These are phyloP conservation scores for Melangyna quadrimaculata DNA, from an alignment of 2,888 invertebrate species.

Conservation along the genomic window DNA sequence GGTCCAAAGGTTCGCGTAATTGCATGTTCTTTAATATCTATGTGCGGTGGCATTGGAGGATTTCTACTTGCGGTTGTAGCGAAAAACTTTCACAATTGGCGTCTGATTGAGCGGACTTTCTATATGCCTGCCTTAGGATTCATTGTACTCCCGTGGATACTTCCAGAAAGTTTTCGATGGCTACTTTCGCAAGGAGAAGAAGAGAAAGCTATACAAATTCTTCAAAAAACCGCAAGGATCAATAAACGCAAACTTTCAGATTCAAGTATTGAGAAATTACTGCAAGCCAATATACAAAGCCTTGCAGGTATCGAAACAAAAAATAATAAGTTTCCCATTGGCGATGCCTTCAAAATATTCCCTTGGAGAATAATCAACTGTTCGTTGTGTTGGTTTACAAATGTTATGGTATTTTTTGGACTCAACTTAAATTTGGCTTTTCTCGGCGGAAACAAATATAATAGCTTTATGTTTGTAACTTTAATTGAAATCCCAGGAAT, in stretches of 20 bases:
- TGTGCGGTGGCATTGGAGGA: conserved; percentile 84
- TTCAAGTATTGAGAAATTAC: conserved; percentile 73
- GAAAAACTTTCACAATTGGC: conserved; percentile 86
- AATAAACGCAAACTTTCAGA: conserved; percentile 80
- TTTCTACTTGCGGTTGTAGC: conserved; percentile 86
- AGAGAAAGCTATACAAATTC: conserved; percentile 83
- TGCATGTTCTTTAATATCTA: conserved; percentile 86
- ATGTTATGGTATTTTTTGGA: conserved; percentile 90
- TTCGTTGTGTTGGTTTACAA: conserved; percentile 90
- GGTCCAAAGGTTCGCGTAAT: conserved; percentile 88
- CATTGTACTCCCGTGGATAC: conserved; percentile 85
- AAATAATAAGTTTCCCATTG: conserved; percentile 77
- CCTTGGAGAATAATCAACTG: conserved; percentile 82
- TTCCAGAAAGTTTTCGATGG: conserved; percentile 90
- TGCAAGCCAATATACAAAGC: conserved; percentile 74
- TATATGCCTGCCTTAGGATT: conserved; percentile 87
- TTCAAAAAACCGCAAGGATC: conserved; percentile 84
- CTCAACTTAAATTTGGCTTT: conserved; percentile 89
- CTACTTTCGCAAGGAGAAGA: conserved; percentile 84
- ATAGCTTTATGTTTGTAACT: conserved; percentile 86
- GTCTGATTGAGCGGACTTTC: conserved; percentile 84
- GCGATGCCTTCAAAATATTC: conserved; percentile 76
- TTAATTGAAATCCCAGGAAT: conserved; percentile 88
- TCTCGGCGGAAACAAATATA: conserved; percentile 87
- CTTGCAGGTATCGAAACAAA: conserved; percentile 73